A percentile compares a stretch with the other conserved stretches of the same genome.
phyloP scores from a whole-genome alignment of 2,797 vertebrate genomes.

The Heteromormyrus szaboi region DNA sequence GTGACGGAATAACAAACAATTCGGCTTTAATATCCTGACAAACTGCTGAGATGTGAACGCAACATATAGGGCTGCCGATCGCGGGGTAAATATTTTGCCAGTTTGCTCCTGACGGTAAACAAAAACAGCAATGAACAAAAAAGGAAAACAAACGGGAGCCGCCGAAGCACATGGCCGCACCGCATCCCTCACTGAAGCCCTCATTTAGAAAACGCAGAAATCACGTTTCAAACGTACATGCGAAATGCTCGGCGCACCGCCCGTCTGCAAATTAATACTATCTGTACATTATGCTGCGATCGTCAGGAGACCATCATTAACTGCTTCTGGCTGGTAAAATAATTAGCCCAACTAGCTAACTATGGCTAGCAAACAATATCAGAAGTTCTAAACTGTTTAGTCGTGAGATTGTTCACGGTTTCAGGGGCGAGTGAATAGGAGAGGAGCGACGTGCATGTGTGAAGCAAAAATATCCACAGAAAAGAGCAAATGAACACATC shows the following conservation, averaged over 20 bases:
- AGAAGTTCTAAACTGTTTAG: conserved; percentile 21
- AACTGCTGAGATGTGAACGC: neutral
- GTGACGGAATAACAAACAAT: neutral
- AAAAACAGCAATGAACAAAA: conserved; percentile 17
- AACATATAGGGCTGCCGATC: neutral
- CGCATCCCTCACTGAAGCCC: neutral
- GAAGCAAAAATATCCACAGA: neutral
- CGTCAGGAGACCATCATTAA: neutral
- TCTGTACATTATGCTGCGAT: neutral
- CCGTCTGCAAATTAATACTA: neutral
- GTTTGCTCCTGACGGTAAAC: conserved; percentile 22
- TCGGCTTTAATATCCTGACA: neutral
- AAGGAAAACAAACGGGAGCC: conserved; percentile 20
- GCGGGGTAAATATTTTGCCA: neutral
- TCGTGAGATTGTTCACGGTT: neutral
- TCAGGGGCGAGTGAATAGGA: neutral
- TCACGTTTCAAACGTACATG: neutral
- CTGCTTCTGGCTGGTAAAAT: neutral
- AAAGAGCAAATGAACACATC: neutral
- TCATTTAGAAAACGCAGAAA: neutral
- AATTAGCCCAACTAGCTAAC: conserved; percentile 12
- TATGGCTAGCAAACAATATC: conserved; percentile 16
- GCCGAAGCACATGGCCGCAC: conserved; percentile 42
- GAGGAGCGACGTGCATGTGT: neutral
- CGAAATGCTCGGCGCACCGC: neutral